Evolutionary conservation across 2,888 invertebrate genomes (phyloP), one percentile per base, ranked within the genome.

Genomic region (Chironomus riparius): DNA sequence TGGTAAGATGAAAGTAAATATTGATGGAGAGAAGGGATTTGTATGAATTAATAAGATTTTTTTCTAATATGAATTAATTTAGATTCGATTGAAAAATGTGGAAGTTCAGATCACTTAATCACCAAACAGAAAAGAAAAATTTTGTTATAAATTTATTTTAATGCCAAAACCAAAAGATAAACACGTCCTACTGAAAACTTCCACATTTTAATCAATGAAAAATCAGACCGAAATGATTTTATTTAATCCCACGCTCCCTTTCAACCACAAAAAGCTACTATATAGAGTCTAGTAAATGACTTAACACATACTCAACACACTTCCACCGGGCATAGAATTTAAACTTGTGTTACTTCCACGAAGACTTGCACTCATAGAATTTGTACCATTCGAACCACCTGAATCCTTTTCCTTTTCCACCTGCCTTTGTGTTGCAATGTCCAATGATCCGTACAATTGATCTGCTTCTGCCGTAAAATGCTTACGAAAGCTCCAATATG

Each of bases 391-490:
- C 77, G 79, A 77, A 77, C 83, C 38, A 2, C 38, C 81, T 50
- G 73, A 62, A 78, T 84, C 83, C 5, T 82, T 80, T 79, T 89
- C 89, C 0, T 86, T 79, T 77, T 88, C 88, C 12, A 89, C 81
- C 77, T 88, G 88, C 68, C 87, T 87, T 83, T 89, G 89, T 0
- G 87, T 87, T 0, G 87, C 89, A 1, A 91, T 87, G 81, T 98
- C 98, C 71, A 99, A 86, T 0, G 91, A 89, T 76, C 90, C 88
- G 80, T 97, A 88, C 78, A 98, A 85, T 28, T 88, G 86, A 78
- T 97, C 97, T 0, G 97, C 97, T 79, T 94, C 91, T 2, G 92
- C 93, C 0, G 95, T 94, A 85, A 97, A 98, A 81, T 95, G 93
- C 2, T 92, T 90, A 75, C 92, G 90, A 85, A 95, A 97, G 15